These are phyloP conservation scores for Nestor notabilis DNA, from an alignment of 2,113 vertebrate species.

Conservation along the genomic window DNA sequence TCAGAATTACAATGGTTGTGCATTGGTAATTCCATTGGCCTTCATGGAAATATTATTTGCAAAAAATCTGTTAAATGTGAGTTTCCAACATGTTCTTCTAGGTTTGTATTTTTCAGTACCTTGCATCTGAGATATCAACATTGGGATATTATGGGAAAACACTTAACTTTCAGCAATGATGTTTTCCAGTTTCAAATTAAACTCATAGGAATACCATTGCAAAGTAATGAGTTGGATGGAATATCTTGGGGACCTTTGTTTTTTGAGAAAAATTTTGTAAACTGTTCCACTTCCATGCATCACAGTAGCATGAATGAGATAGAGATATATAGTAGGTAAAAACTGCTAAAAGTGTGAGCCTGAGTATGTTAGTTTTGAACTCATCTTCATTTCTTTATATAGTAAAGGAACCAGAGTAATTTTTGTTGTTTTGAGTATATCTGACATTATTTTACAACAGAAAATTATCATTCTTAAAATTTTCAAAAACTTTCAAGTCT, in stretches of 20 bases:
- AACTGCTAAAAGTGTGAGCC: neutral
- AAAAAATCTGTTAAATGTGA: conserved; percentile 8
- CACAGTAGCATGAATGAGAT: neutral
- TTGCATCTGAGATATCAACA: neutral
- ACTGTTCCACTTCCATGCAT: neutral
- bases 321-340: neutral
- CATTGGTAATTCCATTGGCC: conserved; percentile 67
- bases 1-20: conserved; percentile 83
- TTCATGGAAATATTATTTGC: conserved; percentile 43
- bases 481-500: neutral
- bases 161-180: neutral
- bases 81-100: neutral
- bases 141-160: neutral
- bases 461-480: neutral
- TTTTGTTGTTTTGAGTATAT: neutral
- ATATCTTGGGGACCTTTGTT: neutral
- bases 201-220: neutral
- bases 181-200: neutral
- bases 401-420: neutral
- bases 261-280: neutral
- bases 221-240: neutral
- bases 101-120: neutral
- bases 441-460: neutral
- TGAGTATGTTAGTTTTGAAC: neutral
- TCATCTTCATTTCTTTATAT: neutral